These are phyloP conservation scores for Porites rus DNA, from an alignment of 92 coral and sea anemone genomes.

Conservation along the genomic window DNA sequence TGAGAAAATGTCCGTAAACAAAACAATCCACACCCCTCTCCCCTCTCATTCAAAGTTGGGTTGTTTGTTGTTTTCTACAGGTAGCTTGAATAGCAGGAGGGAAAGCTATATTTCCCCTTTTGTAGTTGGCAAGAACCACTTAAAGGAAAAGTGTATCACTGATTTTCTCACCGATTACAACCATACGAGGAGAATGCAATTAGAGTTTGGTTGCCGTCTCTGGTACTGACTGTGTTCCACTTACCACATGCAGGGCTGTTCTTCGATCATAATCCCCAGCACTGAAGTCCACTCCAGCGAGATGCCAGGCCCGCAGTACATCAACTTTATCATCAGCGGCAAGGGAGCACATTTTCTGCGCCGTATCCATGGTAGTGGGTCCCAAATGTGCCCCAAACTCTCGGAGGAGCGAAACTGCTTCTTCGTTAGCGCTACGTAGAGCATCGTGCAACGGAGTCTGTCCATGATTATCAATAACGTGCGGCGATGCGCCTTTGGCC, in stretches of 20 bases:
- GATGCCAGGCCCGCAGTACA: constrained; percentile 85
- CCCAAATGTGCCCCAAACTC: constrained; percentile 93
- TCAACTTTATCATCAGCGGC: constrained; percentile 90
- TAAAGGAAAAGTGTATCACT: too few relatives aligned
- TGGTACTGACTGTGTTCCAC: neutral
- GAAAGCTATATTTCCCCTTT: too few relatives aligned
- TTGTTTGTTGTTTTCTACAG: too few relatives aligned
- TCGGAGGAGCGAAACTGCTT: constrained; percentile 63
- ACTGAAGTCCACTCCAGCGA: constrained; percentile 90
- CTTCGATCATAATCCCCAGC: constrained; percentile 89
- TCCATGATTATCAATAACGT: constrained; percentile 89
- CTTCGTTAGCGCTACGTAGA: constrained; percentile 55
- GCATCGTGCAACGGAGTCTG: constrained; percentile 94
- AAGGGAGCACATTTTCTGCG: constrained; percentile 76
- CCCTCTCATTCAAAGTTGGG: too few relatives aligned
- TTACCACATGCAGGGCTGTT: constrained; percentile 93
- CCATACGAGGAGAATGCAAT: too few relatives aligned
- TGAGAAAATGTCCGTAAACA: too few relatives aligned
- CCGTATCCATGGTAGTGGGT: constrained; percentile 79
- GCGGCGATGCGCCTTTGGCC: constrained; percentile 90
- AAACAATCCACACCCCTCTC: too few relatives aligned
- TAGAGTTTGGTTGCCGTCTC: neutral
- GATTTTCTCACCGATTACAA: too few relatives aligned
- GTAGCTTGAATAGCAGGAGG: too few relatives aligned
- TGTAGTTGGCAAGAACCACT: too few relatives aligned